Evolutionary conservation across 1,140 invertebrate genomes (phyloP).

Genomic region (Radopholus similis): DNA sequence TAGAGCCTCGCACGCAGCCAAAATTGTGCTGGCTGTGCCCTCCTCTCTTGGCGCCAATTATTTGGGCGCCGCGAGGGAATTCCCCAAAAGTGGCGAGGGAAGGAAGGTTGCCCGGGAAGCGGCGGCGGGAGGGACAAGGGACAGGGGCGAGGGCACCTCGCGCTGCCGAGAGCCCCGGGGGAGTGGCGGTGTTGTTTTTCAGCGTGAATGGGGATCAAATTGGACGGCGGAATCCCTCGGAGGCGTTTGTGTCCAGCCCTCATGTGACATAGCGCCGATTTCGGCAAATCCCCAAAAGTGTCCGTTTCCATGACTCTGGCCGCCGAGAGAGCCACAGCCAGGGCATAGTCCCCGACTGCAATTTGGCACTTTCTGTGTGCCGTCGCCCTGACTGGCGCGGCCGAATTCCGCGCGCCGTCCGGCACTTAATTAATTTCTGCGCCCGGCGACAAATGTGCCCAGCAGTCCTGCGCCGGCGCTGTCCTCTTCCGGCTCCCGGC

Average conservation of each 20-base stretch:
- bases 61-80: neutral
- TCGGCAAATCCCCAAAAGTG: no score
- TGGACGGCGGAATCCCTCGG: no score
- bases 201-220: no score
- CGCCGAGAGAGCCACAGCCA: neutral
- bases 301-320: constrained; percentile 5
- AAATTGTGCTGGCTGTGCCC: neutral
- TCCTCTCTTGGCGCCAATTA: neutral
- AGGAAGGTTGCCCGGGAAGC: no score
- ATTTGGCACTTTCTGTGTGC: neutral
- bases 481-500: neutral
- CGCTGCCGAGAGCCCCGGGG: no score
- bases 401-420: neutral
- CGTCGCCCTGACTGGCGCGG: constrained; percentile 1
- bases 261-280: no score
- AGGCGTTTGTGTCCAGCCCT: no score
- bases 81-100: neutral
- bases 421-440: constrained; percentile 22
- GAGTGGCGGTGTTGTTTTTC: no score
- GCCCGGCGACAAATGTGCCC: constrained; percentile 11
- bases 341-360: neutral
- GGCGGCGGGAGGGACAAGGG: no score
- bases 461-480: neutral
- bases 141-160: no score
- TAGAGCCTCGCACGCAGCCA: no score